These are phyloP conservation scores for Zaprionus obscuricornis DNA, from an alignment of 2,888 invertebrate species.

Conservation along the genomic window DNA sequence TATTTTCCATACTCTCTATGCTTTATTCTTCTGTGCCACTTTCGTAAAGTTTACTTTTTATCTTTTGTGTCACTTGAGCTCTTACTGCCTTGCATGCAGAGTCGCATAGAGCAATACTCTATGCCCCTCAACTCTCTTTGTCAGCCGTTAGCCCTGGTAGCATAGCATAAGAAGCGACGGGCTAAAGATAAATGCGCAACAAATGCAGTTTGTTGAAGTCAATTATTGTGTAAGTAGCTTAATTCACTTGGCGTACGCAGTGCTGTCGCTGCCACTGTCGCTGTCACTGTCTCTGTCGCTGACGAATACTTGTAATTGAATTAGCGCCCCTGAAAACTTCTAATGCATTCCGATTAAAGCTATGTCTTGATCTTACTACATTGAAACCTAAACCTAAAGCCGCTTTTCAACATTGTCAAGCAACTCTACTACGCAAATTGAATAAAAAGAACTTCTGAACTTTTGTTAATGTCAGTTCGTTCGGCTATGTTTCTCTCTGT, in stretches of 20 bases:
- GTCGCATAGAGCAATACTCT: background rate
- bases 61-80: slow-evolving; percentile 60
- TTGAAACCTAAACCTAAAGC: too few relatives aligned
- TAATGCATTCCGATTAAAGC: slow-evolving; percentile 37
- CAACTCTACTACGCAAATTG: too few relatives aligned
- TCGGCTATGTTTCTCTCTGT: too few relatives aligned
- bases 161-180: slow-evolving; percentile 29
- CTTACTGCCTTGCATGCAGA: slow-evolving; percentile 10
- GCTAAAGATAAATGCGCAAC: slow-evolving; percentile 71
- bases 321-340: slow-evolving; percentile 39
- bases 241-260: slow-evolving; percentile 44
- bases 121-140: too few relatives aligned
- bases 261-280: background rate
- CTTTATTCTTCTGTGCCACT: slow-evolving; percentile 7
- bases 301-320: slow-evolving; percentile 38
- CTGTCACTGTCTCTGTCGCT: too few relatives aligned
- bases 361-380: too few relatives aligned
- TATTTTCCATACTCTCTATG: too few relatives aligned
- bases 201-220: slow-evolving; percentile 75
- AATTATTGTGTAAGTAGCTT: slow-evolving; percentile 74
- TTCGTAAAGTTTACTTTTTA: slow-evolving; percentile 64
- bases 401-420: too few relatives aligned
- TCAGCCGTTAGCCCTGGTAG: slow-evolving; percentile 15
- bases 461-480: too few relatives aligned
- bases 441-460: too few relatives aligned